These are phyloP conservation scores for Rhizomys pruinosus DNA, from an alignment of 2,113 vertebrate species.

Conservation along the genomic window DNA sequence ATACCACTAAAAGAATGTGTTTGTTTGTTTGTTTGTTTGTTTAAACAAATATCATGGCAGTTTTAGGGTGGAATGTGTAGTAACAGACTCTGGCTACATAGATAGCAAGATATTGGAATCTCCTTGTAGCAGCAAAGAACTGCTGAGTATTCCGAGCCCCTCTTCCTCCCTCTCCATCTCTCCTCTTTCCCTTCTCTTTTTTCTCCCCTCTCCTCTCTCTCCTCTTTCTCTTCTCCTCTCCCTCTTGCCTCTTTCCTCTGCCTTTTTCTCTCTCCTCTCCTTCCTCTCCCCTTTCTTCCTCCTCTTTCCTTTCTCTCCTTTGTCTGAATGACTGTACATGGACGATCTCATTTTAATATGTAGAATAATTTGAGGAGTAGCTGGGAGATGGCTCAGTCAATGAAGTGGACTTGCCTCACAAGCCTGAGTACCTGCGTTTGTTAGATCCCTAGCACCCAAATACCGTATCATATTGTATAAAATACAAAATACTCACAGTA, in stretches of 20 bases:
- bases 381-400: not conserved
- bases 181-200: not conserved
- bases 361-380: no score
- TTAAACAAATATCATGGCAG: not conserved
- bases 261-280: not conserved
- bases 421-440: not conserved
- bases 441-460: not conserved
- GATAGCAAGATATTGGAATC: not conserved
- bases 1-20: not conserved
- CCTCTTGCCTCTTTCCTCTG: no score
- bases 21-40: conserved; percentile 46
- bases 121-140: not conserved
- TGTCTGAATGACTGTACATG: not conserved
- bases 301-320: not conserved
- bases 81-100: not conserved
- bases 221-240: not conserved
- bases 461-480: not conserved
- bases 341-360: no score
- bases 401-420: not conserved
- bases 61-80: not conserved
- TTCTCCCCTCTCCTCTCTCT: no score
- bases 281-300: not conserved
- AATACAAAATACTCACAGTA: no score
- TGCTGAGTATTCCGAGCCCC: not conserved
- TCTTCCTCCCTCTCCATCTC: not conserved